Conservation (phyloP, 2,113 vertebrate genomes). For the Misgurnus mizolepis region DNA sequence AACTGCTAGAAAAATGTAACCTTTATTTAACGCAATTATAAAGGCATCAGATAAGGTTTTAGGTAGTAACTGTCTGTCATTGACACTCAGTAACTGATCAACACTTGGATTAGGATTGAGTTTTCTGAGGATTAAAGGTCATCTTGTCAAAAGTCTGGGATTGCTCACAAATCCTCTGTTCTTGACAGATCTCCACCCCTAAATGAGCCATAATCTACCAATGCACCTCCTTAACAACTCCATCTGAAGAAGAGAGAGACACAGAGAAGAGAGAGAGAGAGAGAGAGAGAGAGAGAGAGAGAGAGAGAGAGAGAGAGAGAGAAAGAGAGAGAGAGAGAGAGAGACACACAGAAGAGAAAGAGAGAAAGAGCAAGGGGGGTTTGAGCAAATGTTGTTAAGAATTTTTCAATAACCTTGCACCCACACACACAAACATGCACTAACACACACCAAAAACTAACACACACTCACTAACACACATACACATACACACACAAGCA, state of each 20-base stretch:
- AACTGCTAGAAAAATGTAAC: too few species aligned
- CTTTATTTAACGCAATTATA: too few species aligned
- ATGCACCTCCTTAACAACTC: conserved; percentile 42
- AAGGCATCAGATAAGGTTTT: neutral
- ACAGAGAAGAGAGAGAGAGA: neutral
- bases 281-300: conserved; percentile 3
- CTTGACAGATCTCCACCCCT: conserved; percentile 52
- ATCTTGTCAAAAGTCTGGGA: conserved; percentile 67
- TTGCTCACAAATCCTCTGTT: conserved; percentile 60
- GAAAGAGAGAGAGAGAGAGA: too few species aligned
- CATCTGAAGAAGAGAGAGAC: conserved; percentile 38
- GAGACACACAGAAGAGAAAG: too few species aligned
- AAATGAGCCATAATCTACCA: conserved; percentile 59
- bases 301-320: too few species aligned
- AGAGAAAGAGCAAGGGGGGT: neutral
- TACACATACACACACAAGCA: too few species aligned
- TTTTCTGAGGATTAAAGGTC: conserved; percentile 64
- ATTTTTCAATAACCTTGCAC: conserved; percentile 63
- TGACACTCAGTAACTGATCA: conserved; percentile 49
- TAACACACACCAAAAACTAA: too few species aligned
- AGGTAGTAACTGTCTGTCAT: neutral
- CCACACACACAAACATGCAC: conserved; percentile 23
- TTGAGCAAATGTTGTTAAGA: conserved; percentile 48
- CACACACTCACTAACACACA: too few species aligned
- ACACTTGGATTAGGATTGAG: conserved; percentile 64